Conservation (phyloP, 1,140 invertebrate genomes). For the Aphaenogaster rudis region DNA sequence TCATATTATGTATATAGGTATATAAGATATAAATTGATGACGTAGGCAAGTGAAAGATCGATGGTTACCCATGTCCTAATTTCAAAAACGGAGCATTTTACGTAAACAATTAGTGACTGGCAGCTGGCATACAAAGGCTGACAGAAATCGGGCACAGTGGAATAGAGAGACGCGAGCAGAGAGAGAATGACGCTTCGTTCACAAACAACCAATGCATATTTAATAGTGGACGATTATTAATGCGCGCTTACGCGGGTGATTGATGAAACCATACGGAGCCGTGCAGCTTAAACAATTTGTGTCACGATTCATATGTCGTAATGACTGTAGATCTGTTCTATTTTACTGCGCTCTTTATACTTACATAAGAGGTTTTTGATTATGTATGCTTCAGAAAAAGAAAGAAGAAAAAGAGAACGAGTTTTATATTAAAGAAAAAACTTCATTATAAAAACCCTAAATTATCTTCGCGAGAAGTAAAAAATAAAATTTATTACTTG, state of each 20-base stretch:
- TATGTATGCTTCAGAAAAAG: background rate
- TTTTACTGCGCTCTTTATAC: constrained; percentile 8
- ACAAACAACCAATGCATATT: constrained; percentile 81
- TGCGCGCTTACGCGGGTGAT: constrained; percentile 79
- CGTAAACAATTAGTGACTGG: constrained; percentile 72
- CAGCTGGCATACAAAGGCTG: constrained; percentile 50
- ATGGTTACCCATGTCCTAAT: constrained; percentile 26
- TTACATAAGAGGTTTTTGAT: background rate
- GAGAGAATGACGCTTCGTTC: constrained; percentile 43
- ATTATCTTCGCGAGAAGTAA: background rate
- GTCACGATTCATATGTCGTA: constrained; percentile 46
- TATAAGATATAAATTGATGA: background rate
- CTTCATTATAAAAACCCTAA: background rate
- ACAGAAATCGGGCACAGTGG: constrained; percentile 23
- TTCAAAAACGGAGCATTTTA: constrained; percentile 42
- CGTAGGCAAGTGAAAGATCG: background rate
- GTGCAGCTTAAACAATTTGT: constrained; percentile 61
- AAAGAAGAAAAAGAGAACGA: background rate
- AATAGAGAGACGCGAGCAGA: background rate
- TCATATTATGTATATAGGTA: background rate
- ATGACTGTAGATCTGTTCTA: constrained; percentile 19
- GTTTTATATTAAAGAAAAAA: background rate
- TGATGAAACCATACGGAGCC: constrained; percentile 75
- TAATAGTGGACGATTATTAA: constrained; percentile 82
- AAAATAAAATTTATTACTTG: background rate